phyloP scores from a whole-genome alignment of 2,113 vertebrate species.

The Sardina pilchardus region DNA sequence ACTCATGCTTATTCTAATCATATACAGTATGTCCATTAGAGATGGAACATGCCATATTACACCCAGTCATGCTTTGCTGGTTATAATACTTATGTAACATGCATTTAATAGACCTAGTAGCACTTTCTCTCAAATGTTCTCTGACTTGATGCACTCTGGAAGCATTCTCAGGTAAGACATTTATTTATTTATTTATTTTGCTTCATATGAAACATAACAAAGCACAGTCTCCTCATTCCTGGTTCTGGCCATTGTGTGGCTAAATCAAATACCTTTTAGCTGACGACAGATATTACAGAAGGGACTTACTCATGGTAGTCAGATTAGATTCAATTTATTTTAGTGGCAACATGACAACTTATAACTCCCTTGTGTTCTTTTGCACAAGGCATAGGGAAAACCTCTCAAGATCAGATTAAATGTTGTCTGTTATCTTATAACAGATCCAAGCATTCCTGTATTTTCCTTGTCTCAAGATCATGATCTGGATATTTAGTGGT shows the following conservation, averaged over 20 bases:
- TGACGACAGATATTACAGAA: background rate
- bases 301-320: background rate
- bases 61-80: background rate
- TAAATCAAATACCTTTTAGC: background rate
- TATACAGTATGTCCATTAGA: background rate
- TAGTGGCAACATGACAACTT: background rate
- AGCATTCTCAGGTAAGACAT: background rate
- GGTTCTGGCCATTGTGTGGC: background rate
- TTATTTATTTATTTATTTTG: background rate
- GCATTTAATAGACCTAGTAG: background rate
- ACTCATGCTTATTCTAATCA: background rate
- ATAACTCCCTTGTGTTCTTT: background rate
- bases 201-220: background rate
- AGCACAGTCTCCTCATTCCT: background rate
- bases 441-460: background rate
- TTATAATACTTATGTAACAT: background rate
- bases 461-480: background rate
- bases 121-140: background rate
- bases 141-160: background rate
- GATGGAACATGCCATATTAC: background rate
- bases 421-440: background rate
- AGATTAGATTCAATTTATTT: background rate
- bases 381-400: background rate
- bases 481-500: background rate
- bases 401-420: background rate